Evolutionary conservation across 2,797 vertebrate species (phyloP), one percentile per base, ranked within the genome.

Genomic region (Nasua narica): DNA sequence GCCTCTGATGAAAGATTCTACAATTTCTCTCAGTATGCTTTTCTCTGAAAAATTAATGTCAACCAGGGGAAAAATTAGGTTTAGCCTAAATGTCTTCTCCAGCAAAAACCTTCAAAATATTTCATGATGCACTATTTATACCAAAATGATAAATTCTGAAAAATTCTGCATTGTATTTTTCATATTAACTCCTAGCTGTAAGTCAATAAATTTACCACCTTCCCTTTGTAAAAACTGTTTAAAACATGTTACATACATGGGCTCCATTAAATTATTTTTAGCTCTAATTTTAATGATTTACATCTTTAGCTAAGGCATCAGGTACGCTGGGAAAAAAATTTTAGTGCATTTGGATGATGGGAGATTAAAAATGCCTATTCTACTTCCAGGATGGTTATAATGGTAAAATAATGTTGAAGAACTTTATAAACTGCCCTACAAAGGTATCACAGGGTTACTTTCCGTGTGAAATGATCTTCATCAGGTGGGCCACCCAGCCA

Each of bases 21-120:
- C 35, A 54, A 77, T 70, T 97, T 79, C 6, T 32, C n/a, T 74
- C 70, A 48, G 43, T 62, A 79, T 18, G 70, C 1, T 92, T 60
- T n/a, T n/a, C n/a, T 50, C 29, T 92, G 50, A 95, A 90, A 89
- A 96, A 60, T 74, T 58, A 85, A 21, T 89, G 9, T 72, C 76
- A 56, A n/a, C 35, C 18, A 84, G n/a, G 32, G n/a, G 50, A 58
- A 48, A 29, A 46, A 52, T 54, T 32, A 67, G 6, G 27, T 43
- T 69, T 92, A 67, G 87, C 58, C 3, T 78, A 86, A 83, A 84
- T 83, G 25, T 69, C 35, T 37, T 6, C 19, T 86, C 46, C 29
- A 84, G 70, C 67, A 85, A 87, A 3, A 74, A 67, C 2, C n/a
- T 95, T 91, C 3, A 27, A 95, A 90, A 19, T 74, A 79, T 60